Conservation (phyloP, 2,888 invertebrate genomes). For the Sepiola atlantica region DNA sequence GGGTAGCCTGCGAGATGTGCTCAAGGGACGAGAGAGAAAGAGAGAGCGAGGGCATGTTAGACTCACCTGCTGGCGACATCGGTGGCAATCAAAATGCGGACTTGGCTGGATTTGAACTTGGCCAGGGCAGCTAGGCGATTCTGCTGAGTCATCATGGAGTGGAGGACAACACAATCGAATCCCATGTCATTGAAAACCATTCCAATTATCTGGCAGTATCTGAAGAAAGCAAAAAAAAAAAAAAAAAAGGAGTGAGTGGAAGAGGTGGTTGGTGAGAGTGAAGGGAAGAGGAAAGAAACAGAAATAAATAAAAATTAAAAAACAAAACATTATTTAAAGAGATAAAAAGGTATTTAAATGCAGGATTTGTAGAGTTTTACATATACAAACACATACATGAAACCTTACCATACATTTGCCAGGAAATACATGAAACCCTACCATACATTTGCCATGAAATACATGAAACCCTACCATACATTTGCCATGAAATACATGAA, state of each 20-base stretch:
- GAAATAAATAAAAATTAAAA: background rate
- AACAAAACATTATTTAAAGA: background rate
- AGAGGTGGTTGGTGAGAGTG: background rate
- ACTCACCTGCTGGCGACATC: slow-evolving; percentile 90
- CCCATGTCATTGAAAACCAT: slow-evolving; percentile 91
- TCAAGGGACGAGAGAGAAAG: background rate
- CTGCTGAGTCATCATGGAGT: slow-evolving; percentile 93
- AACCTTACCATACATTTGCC: too few species aligned
- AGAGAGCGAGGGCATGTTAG: background rate
- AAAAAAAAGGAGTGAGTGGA: background rate
- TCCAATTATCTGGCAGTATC: slow-evolving; percentile 91
- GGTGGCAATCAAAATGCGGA: slow-evolving; percentile 93
- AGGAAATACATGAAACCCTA: too few species aligned
- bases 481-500: too few species aligned
- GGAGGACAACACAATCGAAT: slow-evolving; percentile 88
- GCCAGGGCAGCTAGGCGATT: slow-evolving; percentile 88
- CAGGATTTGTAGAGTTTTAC: too few species aligned
- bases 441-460: too few species aligned
- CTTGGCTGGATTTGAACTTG: slow-evolving; percentile 91
- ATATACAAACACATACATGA: too few species aligned
- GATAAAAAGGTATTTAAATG: background rate
- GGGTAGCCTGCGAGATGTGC: background rate
- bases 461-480: too few species aligned
- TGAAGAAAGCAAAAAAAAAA: slow-evolving; percentile 73
- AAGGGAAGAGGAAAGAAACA: too few species aligned